Evolutionary conservation across 2,113 vertebrate genomes (phyloP), one percentile per base, ranked within the genome.

Genomic region (Eupsittula cactorum): DNA sequence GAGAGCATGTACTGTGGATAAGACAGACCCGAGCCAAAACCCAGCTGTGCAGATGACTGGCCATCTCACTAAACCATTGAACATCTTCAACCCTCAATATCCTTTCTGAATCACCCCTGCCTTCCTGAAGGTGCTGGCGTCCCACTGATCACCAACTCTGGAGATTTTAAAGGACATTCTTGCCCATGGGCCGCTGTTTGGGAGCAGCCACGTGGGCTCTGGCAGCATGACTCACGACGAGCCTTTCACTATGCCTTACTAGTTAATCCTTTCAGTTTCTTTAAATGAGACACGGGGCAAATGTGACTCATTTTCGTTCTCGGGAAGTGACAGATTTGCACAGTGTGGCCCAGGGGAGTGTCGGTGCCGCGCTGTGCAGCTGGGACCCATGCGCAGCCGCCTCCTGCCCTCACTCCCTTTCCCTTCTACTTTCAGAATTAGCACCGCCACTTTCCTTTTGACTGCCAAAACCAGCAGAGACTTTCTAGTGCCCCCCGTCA

Each of bases 181-280:
- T 90, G 46, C 23, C 65, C 47, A 27, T 19, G 50, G 41, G 42
- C 12, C 1, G 0, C 69, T 70, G 37, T 49, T 55, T 31, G 49
- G 50, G 13, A 84, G 15, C 11, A 85, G 33, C 85, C 29, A 12
- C 0, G 0, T 1, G 69, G 62, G 55, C 55, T 90, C 29, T 77
- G 39, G 33, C 24, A 69, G 25, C 8, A 7, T 94, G 85, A 92
- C 55, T 96, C 85, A 67, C 10, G 11, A 5, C 12, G 46, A 63
- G 39, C 10, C 53, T 91, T 94, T 94, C 73, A 77, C 44, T 21
- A 15, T 74, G 39, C 59, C 57, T 82, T 89, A 81, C 60, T 73
- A 49, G 55, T 77, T 92, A 90, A 59, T 94, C 44, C 82, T 86
- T 86, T 96, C 92, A 64, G 52, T 88, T 92, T 96, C 90, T 94